These are phyloP conservation scores for Rhea americana DNA, from an alignment of 2,113 vertebrate genomes.

Conservation along the genomic window DNA sequence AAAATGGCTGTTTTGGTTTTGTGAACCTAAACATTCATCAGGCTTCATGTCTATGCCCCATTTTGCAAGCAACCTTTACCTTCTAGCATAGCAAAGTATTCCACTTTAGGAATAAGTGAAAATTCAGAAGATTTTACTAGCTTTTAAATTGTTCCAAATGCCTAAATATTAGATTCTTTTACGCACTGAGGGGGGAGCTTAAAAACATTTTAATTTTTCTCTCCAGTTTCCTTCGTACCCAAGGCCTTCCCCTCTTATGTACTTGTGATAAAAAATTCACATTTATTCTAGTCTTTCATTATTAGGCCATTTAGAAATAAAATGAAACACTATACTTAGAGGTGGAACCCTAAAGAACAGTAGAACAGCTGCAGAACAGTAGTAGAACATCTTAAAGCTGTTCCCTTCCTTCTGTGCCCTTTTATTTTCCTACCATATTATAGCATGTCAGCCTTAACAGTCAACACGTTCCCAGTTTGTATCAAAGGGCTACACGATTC, in stretches of 20 bases:
- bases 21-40: not conserved
- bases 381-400: fast-evolving
- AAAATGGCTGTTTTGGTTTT: not conserved
- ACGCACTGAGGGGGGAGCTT: not conserved
- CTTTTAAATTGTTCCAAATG: not conserved
- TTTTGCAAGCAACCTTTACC: not conserved
- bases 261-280: not conserved
- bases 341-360: not conserved
- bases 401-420: not conserved
- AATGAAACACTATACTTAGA: not conserved
- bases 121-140: not conserved
- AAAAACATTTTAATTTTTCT: not conserved
- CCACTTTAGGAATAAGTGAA: not conserved
- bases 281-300: not conserved
- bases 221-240: not conserved
- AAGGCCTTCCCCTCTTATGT: not conserved
- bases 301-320: not conserved
- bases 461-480: fast-evolving
- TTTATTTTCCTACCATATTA: fast-evolving
- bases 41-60: not conserved
- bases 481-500: not conserved
- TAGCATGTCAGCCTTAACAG: not conserved
- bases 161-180: not conserved
- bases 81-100: not conserved
- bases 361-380: too few relatives aligned